Evolutionary conservation across 2,797 vertebrate species (phyloP).

Genomic region (Phrynocephalus vlangalii): DNA sequence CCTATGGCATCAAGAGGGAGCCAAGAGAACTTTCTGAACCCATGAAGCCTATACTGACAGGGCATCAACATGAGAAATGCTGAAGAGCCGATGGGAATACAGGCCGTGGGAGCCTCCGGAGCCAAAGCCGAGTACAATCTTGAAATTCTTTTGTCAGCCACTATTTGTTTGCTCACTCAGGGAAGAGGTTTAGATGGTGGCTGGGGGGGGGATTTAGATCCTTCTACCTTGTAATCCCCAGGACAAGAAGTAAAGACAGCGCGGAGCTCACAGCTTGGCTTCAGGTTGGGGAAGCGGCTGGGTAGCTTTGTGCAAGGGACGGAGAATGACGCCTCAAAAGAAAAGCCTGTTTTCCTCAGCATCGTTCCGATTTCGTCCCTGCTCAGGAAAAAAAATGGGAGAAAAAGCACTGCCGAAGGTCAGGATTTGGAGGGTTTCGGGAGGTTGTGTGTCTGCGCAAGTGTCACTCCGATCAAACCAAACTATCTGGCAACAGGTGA

Average conservation of each 20-base stretch:
- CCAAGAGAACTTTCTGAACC: not conserved
- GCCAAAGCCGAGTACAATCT: not conserved
- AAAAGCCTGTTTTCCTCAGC: constrained; percentile 67
- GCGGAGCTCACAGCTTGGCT: not conserved
- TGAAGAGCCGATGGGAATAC: not conserved
- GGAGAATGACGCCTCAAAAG: constrained; percentile 68
- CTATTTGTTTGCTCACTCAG: constrained; percentile 5
- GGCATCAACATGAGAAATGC: constrained; percentile 44
- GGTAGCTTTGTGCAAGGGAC: constrained; percentile 10
- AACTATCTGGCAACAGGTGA: not conserved
- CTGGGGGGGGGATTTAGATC: accelerated
- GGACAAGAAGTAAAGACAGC: not conserved
- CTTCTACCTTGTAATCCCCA: accelerated
- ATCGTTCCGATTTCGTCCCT: constrained; percentile 26
- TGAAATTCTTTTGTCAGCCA: not conserved
- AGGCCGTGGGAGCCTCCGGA: not conserved
- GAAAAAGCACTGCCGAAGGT: constrained; percentile 29
- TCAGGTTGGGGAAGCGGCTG: constrained; percentile 14
- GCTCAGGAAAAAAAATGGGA: not conserved
- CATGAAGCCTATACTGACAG: constrained; percentile 18
- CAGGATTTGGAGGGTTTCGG: constrained; percentile 9
- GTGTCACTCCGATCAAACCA: not conserved
- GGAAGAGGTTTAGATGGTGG: constrained; percentile 2
- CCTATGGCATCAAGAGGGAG: no score
- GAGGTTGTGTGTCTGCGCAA: not conserved